phyloP scores from a whole-genome alignment of 2,888 invertebrate genomes.

The Agonopterix arenella region DNA sequence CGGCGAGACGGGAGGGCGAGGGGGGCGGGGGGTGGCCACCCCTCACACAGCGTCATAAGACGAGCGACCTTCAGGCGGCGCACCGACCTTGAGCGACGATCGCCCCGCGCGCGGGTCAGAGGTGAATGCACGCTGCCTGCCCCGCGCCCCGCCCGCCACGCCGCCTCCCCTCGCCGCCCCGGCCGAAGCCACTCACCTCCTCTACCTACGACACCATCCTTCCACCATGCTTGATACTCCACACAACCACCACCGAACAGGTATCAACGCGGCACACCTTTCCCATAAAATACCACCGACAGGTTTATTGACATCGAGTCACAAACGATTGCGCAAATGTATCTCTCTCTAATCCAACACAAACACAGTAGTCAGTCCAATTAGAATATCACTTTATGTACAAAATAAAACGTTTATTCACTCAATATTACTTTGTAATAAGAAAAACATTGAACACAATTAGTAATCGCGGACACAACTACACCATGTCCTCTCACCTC shows the following conservation, averaged over 20 bases:
- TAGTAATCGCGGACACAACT: slow-evolving; percentile 28
- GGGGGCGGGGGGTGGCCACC: slow-evolving; percentile 64
- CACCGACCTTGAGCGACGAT: slow-evolving; percentile 73
- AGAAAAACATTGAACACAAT: slow-evolving; percentile 66
- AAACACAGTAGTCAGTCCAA: slow-evolving; percentile 43
- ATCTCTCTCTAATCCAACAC: slow-evolving; percentile 42
- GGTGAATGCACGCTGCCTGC: slow-evolving; percentile 68
- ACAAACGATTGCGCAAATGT: slow-evolving; percentile 64
- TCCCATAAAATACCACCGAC: slow-evolving; percentile 74
- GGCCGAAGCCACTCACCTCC: slow-evolving; percentile 54
- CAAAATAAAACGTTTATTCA: slow-evolving; percentile 43
- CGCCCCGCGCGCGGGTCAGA: slow-evolving; percentile 74
- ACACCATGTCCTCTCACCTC: slow-evolving; percentile 63
- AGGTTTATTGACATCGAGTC: slow-evolving; percentile 75
- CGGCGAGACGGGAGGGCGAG: slow-evolving; percentile 22
- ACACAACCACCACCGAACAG: slow-evolving; percentile 51
- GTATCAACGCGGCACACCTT: slow-evolving; percentile 73
- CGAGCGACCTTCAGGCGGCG: slow-evolving; percentile 73
- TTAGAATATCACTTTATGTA: slow-evolving; percentile 42
- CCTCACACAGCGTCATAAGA: slow-evolving; percentile 74
- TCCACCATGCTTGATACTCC: slow-evolving; percentile 22
- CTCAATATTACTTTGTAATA: slow-evolving; percentile 47
- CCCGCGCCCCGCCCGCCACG: slow-evolving; percentile 30
- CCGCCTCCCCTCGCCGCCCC: slow-evolving; percentile 11
- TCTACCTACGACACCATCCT: slow-evolving; percentile 48